Conservation (phyloP, 1,140 invertebrate species). For the Chlorops oryzae region DNA sequence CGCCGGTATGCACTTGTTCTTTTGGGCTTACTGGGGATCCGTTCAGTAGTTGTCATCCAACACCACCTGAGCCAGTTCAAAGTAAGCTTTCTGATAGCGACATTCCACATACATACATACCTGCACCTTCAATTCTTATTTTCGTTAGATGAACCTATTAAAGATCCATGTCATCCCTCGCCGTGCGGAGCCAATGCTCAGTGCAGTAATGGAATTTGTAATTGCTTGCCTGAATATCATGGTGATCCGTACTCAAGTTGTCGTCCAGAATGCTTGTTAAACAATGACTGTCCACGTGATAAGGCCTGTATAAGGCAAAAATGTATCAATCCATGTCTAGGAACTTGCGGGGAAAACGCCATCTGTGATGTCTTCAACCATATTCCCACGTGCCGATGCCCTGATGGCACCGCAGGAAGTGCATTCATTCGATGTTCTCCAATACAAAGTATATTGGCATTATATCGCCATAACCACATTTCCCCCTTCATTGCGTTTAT, state of each 20-base stretch:
- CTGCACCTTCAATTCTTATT: slow-evolving; percentile 49
- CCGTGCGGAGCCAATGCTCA: slow-evolving; percentile 75
- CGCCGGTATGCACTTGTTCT: slow-evolving; percentile 72
- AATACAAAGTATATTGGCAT: slow-evolving; percentile 52
- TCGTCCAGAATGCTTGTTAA: slow-evolving; percentile 75
- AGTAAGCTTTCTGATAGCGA: slow-evolving; percentile 56
- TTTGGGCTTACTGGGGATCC: slow-evolving; percentile 76
- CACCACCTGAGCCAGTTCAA: slow-evolving; percentile 45
- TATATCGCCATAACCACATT: slow-evolving; percentile 51
- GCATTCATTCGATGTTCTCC: slow-evolving; percentile 51
- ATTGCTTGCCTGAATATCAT: slow-evolving; percentile 70
- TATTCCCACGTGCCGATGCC: slow-evolving; percentile 67
- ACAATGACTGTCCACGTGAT: slow-evolving; percentile 68
- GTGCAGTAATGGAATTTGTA: slow-evolving; percentile 73
- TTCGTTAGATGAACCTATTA: slow-evolving; percentile 56
- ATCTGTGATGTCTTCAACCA: slow-evolving; percentile 72
- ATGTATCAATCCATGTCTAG: slow-evolving; percentile 71
- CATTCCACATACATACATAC: slow-evolving; percentile 61
- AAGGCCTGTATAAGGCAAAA: slow-evolving; percentile 75
- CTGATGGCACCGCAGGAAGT: slow-evolving; percentile 69
- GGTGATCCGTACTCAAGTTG: slow-evolving; percentile 79
- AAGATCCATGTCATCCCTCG: slow-evolving; percentile 68
- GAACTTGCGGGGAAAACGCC: slow-evolving; percentile 71
- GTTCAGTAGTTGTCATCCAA: slow-evolving; percentile 62
- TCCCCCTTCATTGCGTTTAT: no score